phyloP scores from a whole-genome alignment of 2,888 invertebrate genomes.

The Drosophila borborema region DNA sequence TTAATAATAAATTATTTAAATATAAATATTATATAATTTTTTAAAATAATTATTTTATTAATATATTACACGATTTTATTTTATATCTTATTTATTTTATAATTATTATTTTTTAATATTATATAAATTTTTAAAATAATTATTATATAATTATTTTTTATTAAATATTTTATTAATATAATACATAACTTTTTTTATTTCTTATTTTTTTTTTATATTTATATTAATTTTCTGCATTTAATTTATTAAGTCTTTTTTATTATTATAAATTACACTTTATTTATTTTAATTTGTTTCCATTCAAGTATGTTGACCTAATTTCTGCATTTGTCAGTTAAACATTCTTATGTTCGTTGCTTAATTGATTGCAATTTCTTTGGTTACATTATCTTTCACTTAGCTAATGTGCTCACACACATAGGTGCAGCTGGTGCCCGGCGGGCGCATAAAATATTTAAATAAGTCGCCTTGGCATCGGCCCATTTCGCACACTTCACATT shows the following conservation, averaged over 20 bases:
- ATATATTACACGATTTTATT: not conserved
- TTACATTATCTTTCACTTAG: not conserved
- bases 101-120: too few relatives aligned
- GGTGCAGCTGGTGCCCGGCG: slow-evolving; percentile 1
- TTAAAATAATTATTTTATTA: not conserved
- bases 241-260: not conserved
- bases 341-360: not conserved
- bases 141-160: too few relatives aligned
- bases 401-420: slow-evolving; percentile 1
- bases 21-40: too few relatives aligned
- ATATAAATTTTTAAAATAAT: not conserved
- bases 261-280: too few relatives aligned
- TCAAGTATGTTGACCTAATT: not conserved
- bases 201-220: not conserved
- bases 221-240: not conserved
- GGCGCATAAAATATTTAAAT: slow-evolving; percentile 28
- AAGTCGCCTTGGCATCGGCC: slow-evolving; percentile 36
- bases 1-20: too few relatives aligned
- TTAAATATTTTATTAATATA: too few relatives aligned
- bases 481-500: slow-evolving; percentile 34
- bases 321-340: not conserved
- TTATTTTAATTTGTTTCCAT: not conserved
- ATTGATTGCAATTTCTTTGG: not conserved
- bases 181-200: too few relatives aligned
- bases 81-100: too few relatives aligned